Evolutionary conservation across 2,888 invertebrate species (phyloP), one percentile per base, ranked within the genome.

Genomic region (Torymus tubicola): DNA sequence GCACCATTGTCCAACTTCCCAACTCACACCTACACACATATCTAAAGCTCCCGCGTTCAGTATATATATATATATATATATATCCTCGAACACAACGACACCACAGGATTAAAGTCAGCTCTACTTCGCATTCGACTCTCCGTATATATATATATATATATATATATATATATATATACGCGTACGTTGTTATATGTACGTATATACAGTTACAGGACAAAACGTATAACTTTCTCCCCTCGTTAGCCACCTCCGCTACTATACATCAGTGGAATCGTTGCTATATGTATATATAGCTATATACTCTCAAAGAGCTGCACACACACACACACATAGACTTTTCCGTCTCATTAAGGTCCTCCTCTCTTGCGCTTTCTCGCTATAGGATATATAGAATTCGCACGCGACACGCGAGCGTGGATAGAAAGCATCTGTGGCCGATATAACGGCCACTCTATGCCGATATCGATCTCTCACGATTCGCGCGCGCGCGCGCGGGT

Each of bases 401-500:
- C 80, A 68, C 75, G 75, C 80, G 73, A 79, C 68, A 63, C 31
- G 58, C 42, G 42, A 42, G 42, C 42, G 42, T 8, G 42, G 42
- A 42, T 65, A 72, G 79, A 73, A 73, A 74, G 74, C 64, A 18
- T 53, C 31, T 42, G 61, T n/a, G 58, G 24, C 58, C 64, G 70
- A 73, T 71, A 75, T 67, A 82, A 70, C 78, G 79, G 81, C 82
- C 82, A 78, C 82, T 80, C 21, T 14, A 78, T 67, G 76, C 81
- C 55, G 81, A 82, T 82, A 84, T 82, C 82, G 84, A 83, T 84
- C 84, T 82, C 83, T 84, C 81, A 83, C 84, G 76, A 79, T 80
- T 76, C 67, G 71, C 1, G 42, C 5, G 42, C 42, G 4, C 31
- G 31, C 31, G 8, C 42, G 8, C 42, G 42, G 42, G 42, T 75